Evolutionary conservation across 2,797 vertebrate genomes (phyloP).

Genomic region (Neosilurus hyrtlii): DNA sequence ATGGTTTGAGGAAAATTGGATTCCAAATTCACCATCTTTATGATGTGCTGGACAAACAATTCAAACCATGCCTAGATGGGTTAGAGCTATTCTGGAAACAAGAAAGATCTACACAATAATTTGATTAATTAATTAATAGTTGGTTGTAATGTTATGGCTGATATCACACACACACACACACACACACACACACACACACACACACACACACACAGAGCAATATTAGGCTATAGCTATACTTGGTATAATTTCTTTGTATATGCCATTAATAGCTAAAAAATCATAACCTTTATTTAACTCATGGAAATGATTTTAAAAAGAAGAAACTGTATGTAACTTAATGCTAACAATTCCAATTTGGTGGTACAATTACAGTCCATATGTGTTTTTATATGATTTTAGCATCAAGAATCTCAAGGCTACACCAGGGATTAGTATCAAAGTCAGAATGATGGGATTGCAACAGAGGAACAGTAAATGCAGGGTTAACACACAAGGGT

Average conservation of each 20-base stretch:
- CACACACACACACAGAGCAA: too few relatives aligned
- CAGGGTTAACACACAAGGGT: conserved; percentile 4
- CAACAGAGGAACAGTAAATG: neutral
- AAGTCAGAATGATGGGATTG: neutral
- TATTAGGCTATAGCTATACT: neutral
- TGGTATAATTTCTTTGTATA: neutral
- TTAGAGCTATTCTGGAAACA: too few relatives aligned
- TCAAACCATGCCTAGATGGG: too few relatives aligned
- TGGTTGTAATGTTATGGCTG: too few relatives aligned
- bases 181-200: too few relatives aligned
- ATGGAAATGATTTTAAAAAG: neutral
- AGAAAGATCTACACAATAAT: too few relatives aligned
- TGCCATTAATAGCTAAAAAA: neutral
- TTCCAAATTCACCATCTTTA: too few relatives aligned
- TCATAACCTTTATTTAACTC: neutral
- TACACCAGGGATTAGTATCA: neutral
- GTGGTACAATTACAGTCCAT: neutral
- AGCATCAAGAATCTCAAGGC: neutral
- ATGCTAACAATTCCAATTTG: neutral
- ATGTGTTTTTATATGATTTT: neutral
- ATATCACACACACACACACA: too few relatives aligned
- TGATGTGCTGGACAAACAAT: too few relatives aligned
- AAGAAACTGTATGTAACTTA: neutral
- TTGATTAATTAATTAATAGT: too few relatives aligned
- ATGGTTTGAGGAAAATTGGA: too few relatives aligned